Evolutionary conservation across 2,113 vertebrate species (phyloP).

Genomic region (Nipponia nippon): DNA sequence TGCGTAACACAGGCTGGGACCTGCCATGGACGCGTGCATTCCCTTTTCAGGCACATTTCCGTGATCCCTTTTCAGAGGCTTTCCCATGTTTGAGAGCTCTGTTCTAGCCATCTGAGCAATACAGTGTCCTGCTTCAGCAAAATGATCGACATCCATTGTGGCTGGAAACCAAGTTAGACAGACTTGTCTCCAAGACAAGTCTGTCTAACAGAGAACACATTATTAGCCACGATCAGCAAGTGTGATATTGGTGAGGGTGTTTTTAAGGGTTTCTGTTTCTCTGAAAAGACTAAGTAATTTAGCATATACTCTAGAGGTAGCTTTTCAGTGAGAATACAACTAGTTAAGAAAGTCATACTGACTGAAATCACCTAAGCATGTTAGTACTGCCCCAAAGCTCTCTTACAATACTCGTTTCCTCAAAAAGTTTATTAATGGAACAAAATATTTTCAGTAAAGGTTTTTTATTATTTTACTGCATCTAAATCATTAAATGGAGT

Average conservation of each 20-base stretch:
- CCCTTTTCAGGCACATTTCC: not conserved
- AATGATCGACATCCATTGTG: fast-evolving
- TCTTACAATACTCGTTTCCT: not conserved
- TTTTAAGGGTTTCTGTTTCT: not conserved
- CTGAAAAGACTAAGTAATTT: not conserved
- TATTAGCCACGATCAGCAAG: not conserved
- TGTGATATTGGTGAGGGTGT: no score
- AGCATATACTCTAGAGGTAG: not conserved
- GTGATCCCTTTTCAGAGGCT: fast-evolving
- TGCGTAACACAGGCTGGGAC: not conserved
- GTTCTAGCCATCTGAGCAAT: not conserved
- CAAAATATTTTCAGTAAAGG: not conserved
- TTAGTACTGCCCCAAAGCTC: not conserved
- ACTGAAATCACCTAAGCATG: not conserved
- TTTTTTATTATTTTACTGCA: not conserved
- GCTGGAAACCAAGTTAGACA: not conserved
- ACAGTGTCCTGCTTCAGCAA: not conserved
- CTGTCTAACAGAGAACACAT: not conserved
- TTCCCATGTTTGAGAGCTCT: not conserved
- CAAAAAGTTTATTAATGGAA: not conserved
- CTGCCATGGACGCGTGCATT: fast-evolving
- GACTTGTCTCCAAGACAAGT: not conserved
- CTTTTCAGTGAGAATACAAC: not conserved
- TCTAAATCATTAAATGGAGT: not conserved
- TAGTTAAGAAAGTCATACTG: not conserved